These are phyloP conservation scores for Halichondria panicea DNA, from an alignment of 37 sponge, comb jelly and placozoan species.

Conservation along the genomic window DNA sequence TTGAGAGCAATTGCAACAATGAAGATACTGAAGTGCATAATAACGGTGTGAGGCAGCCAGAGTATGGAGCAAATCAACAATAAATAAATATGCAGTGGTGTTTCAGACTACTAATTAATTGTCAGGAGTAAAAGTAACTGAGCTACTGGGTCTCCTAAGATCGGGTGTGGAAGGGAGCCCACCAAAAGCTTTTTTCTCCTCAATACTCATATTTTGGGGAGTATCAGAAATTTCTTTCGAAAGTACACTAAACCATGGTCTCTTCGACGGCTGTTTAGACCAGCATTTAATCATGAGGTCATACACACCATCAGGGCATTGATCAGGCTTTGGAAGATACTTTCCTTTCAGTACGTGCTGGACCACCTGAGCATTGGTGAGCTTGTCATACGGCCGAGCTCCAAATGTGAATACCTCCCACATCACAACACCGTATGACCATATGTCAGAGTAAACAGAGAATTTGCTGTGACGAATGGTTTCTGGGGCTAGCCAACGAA, in stretches of 20 bases:
- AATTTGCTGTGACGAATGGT: slow-evolving; percentile 46
- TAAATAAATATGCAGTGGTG: no score
- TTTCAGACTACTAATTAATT: no score
- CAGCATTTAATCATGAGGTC: slow-evolving; percentile 53
- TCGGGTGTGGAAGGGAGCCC: neutral
- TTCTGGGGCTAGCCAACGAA: slow-evolving; percentile 76
- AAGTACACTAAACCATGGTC: slow-evolving; percentile 32
- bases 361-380: slow-evolving; percentile 47
- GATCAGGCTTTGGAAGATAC: slow-evolving; percentile 21
- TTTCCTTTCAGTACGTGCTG: slow-evolving; percentile 25
- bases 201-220: neutral
- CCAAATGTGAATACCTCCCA: slow-evolving; percentile 70
- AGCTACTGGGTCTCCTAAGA: neutral
- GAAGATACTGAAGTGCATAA: no score
- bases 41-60: no score
- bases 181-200: neutral
- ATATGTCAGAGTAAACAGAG: slow-evolving; percentile 60
- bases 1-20: no score
- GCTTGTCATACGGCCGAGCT: slow-evolving; percentile 36
- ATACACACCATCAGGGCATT: slow-evolving; percentile 48
- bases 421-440: slow-evolving; percentile 64
- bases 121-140: neutral
- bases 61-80: no score
- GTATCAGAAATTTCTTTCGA: neutral
- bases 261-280: slow-evolving; percentile 24